These are phyloP conservation scores for Leptocoma aspasia DNA, from an alignment of 2,113 vertebrate species.

Conservation along the genomic window DNA sequence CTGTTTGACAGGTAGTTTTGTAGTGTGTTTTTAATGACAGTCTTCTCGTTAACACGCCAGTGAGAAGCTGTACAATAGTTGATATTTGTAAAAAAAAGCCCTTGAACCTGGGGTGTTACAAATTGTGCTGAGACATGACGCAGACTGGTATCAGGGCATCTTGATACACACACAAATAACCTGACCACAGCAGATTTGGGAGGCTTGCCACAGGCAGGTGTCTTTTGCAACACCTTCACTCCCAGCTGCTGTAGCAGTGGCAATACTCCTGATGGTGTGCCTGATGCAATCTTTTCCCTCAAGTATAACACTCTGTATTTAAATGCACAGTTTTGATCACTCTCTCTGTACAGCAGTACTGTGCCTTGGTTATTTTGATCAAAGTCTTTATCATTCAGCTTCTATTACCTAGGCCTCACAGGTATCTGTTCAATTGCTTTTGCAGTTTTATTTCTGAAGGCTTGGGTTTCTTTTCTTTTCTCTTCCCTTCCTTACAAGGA, in stretches of 20 bases:
- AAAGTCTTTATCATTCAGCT: background rate
- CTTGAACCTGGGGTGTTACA: background rate
- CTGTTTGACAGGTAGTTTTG: background rate
- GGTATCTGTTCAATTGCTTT: background rate
- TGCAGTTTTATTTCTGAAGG: background rate
- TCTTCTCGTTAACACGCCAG: background rate
- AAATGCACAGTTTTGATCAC: background rate
- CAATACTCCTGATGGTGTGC: background rate
- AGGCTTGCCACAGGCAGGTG: background rate
- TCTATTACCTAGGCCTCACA: background rate
- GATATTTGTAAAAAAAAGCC: background rate
- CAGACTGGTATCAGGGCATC: background rate
- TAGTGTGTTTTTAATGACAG: background rate
- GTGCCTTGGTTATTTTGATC: background rate
- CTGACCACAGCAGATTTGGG: background rate
- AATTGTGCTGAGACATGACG: background rate
- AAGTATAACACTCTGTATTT: background rate
- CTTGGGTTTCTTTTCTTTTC: background rate
- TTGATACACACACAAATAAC: fast-evolving
- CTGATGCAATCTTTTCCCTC: background rate
- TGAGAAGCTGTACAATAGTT: background rate
- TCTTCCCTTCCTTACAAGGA: background rate
- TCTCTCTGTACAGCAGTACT: background rate
- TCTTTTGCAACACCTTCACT: background rate
- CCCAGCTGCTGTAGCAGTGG: background rate